Evolutionary conservation across 2,888 invertebrate genomes (phyloP), one percentile per base, ranked within the genome.

Genomic region (Hermaeophaga mercurialis): DNA sequence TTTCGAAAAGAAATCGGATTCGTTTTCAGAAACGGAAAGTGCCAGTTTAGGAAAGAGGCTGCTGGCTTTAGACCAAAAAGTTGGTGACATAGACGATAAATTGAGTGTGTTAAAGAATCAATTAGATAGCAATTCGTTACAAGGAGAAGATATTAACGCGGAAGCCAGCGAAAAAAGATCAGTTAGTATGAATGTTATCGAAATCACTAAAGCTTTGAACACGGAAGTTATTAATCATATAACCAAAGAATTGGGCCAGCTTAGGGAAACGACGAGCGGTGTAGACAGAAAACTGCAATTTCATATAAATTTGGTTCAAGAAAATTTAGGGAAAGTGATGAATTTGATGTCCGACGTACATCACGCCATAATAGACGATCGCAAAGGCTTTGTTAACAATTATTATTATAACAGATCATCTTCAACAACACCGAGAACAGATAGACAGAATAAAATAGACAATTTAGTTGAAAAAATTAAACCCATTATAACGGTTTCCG

Each of bases 81-180:
- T 92, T 1, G 88, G 88, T 52, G 86, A 90, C 66, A 92, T 93
- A 68, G 92, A 92, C 74, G 80, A 84, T 7, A 92, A 90, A 76
- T 76, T 93, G 62, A 87, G 86, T 57, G 85, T 85, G 31, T 79
- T 93, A 49, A 92, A 91, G 74, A 90, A 86, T 72, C 91, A 92
- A 77, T 83, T 92, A 66, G 92, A 93, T 71, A 89, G 84, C 70
- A 91, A 91, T 73, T 88, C 90, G 70, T 79, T 91, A 56, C 88
- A 89, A 52, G 79, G 71, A 38, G 92, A 92, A 70, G 92, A 92
- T 69, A 89, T 91, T 59, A 91, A 91, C 70, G 91, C 89, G 1
- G 91, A 91, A 75, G 91, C 91, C 0, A 91, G 91, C 70, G 92
- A 92, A 77, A 91, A 90, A 78, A 91, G 91, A 71, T 90, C 91